Evolutionary conservation across 2,888 invertebrate species (phyloP).

Genomic region (Sesia apiformis): DNA sequence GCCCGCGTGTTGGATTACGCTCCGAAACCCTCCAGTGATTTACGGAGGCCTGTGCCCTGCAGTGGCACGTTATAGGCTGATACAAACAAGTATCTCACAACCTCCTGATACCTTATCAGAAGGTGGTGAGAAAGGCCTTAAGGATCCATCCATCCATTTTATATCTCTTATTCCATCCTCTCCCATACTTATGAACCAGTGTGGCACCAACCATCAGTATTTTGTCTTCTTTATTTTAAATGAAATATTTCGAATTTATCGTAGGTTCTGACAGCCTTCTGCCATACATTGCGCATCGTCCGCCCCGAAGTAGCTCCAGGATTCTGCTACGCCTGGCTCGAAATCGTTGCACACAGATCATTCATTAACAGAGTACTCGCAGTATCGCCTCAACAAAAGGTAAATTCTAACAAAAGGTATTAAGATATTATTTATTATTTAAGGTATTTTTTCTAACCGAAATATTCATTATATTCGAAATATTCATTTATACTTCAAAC

Average conservation of each 20-base stretch:
- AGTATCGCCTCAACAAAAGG: slow-evolving; percentile 92
- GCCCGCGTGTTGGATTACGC: too few relatives aligned
- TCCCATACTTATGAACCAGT: neutral
- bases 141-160: too few relatives aligned
- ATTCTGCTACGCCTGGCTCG: slow-evolving; percentile 98
- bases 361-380: slow-evolving; percentile 96
- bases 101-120: too few relatives aligned
- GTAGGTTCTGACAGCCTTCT: slow-evolving; percentile 93
- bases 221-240: neutral
- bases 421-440: neutral
- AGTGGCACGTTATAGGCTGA: too few relatives aligned
- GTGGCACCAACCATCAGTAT: neutral
- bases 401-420: slow-evolving; percentile 17
- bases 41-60: too few relatives aligned
- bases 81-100: too few relatives aligned
- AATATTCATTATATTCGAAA: too few relatives aligned
- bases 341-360: slow-evolving; percentile 96
- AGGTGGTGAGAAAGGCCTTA: too few relatives aligned
- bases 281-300: slow-evolving; percentile 94
- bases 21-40: too few relatives aligned
- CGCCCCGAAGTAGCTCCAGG: slow-evolving; percentile 95
- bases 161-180: neutral
- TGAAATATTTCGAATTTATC: neutral
- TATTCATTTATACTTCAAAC: too few relatives aligned
- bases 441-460: neutral